phyloP scores from a whole-genome alignment of 2,113 vertebrate genomes.

The Apodemus sylvaticus region DNA sequence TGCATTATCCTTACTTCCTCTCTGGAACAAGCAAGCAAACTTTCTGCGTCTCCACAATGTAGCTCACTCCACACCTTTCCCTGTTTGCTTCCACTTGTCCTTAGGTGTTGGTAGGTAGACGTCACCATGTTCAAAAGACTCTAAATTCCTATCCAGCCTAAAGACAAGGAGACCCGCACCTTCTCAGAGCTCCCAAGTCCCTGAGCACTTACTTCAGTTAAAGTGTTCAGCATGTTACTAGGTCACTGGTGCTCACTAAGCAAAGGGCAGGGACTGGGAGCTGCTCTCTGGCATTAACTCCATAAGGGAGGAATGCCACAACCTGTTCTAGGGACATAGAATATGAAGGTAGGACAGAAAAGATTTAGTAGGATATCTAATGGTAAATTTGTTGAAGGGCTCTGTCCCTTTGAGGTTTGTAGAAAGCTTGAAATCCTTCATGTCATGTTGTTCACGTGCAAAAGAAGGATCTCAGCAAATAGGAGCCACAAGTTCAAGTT shows the following conservation, averaged over 20 bases:
- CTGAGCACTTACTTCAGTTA: neutral
- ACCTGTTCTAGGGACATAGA: neutral
- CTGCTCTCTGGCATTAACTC: no score
- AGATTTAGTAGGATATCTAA: neutral
- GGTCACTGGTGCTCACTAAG: neutral
- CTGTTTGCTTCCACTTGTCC: accelerated
- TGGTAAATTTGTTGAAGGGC: neutral
- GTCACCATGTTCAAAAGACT: neutral
- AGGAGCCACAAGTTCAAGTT: neutral
- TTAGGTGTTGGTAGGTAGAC: neutral
- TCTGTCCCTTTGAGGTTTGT: neutral
- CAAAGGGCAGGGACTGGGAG: neutral
- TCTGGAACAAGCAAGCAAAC: neutral
- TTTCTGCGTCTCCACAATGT: neutral
- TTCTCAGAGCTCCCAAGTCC: neutral
- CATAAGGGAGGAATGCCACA: neutral
- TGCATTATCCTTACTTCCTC: neutral
- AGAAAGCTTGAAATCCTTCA: neutral
- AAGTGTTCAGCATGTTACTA: neutral
- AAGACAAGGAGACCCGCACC: neutral
- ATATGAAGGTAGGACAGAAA: neutral
- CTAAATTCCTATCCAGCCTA: neutral
- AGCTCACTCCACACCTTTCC: no score
- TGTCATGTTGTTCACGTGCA: neutral
- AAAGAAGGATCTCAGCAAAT: neutral